Percentiles rank a stretch among this genome's conserved stretches.
phyloP scores from a whole-genome alignment of 2,113 vertebrate species.

The Cheirogaleus medius region DNA sequence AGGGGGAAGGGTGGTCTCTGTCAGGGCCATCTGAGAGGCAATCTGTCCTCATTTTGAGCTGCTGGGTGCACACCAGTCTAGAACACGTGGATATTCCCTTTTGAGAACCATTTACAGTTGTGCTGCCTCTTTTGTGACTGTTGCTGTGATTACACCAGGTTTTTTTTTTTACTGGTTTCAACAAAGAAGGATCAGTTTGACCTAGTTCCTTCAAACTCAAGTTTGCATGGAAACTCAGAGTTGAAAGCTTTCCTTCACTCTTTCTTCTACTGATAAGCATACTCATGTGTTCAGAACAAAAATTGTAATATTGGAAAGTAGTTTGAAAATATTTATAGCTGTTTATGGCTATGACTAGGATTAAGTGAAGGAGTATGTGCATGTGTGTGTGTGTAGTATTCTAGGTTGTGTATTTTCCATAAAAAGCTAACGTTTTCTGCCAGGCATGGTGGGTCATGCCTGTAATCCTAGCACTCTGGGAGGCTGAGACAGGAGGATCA shows the following conservation, averaged over 20 bases:
- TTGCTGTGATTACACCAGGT: background rate
- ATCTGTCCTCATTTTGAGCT: background rate
- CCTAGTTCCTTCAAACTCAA: slow-evolving; percentile 47
- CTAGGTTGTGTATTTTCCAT: background rate
- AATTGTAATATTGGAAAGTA: background rate
- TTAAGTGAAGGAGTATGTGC: background rate
- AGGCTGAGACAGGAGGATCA: too few relatives aligned
- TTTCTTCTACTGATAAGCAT: background rate
- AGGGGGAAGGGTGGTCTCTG: background rate
- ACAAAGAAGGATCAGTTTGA: slow-evolving; percentile 33
- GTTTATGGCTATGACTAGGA: background rate
- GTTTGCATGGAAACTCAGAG: slow-evolving; percentile 39
- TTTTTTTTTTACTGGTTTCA: background rate
- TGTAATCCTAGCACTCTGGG: too few relatives aligned
- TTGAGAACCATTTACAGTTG: background rate
- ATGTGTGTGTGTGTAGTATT: background rate
- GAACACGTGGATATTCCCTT: background rate
- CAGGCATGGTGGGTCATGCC: too few relatives aligned
- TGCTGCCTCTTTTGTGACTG: background rate
- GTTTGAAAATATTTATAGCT: background rate
- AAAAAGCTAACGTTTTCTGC: background rate
- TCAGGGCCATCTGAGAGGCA: background rate
- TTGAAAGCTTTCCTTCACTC: background rate
- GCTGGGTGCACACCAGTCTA: background rate
- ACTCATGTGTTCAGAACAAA: background rate